Evolutionary conservation across 2,113 vertebrate genomes (phyloP), one percentile per base, ranked within the genome.

Genomic region (Anser brachyrhynchus): DNA sequence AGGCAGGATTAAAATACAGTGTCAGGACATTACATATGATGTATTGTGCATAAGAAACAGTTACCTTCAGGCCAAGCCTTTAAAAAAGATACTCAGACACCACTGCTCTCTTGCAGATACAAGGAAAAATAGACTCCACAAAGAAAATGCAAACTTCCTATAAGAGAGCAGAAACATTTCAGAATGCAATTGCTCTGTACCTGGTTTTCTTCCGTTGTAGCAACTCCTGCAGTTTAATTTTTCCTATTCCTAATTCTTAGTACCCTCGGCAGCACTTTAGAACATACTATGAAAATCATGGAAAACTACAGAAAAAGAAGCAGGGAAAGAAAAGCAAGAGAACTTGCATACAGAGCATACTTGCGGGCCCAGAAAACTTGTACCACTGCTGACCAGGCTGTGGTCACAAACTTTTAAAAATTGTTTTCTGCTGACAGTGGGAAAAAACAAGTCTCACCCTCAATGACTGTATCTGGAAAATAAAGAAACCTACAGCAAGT

Each of bases 301-400:
- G n/a, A 71, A 69, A 52, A 84, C 11, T 43, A 37, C 15, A 86
- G 44, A 41, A 55, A 31, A 86, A 58, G 19, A 15, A 85, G 37
- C 41, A 65, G 33, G 64, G 49, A 80, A 37, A 6, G 1, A 81
- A 84, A 82, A 82, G 62, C 31, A 75, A 55, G 55, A 87, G 29
- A 65, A 11, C 11, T 78, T 2, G 4, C 59, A 55, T 13, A 39
- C 23, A 78, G 31, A 81, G n/a, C 64, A 54, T 69, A 92, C 80
- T 81, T 84, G 88, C 89, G 73, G 31, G 69, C 55, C 83, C 79
- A 69, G 54, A 70, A 92, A 93, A 90, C 18, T 77, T 43, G 26
- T 59, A 93, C 70, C 77, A 78, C 3, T 41, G 29, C 54, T 94
- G 85, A 94, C 79, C 57, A 93, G 61, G 70, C 85, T 89, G 88